A percentile compares a stretch with the other conserved stretches of the same genome.
These are phyloP conservation scores for Coreoperca whiteheadi DNA, from an alignment of 2,113 vertebrate genomes.

Conservation along the genomic window DNA sequence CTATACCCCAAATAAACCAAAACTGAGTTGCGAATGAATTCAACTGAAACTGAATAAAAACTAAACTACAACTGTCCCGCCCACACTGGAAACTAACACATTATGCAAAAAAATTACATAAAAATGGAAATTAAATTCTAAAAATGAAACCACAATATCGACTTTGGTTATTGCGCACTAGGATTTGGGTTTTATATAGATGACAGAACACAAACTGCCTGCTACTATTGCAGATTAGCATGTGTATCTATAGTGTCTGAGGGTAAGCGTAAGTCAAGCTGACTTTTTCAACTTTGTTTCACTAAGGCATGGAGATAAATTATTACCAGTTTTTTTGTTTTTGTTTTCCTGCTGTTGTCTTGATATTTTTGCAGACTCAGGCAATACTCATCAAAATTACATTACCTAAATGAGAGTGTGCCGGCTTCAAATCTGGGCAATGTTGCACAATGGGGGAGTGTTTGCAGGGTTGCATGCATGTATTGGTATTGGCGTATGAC, in stretches of 20 bases:
- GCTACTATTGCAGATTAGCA: not conserved
- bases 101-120: not conserved
- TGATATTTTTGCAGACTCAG: constrained; percentile 58
- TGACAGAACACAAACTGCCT: not conserved
- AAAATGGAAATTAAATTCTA: constrained; percentile 4
- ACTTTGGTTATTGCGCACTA: not conserved
- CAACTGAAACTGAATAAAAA: constrained; percentile 4
- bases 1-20: not conserved
- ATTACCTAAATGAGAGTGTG: constrained; percentile 51
- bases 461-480: constrained; percentile 31
- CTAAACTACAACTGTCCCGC: not conserved
- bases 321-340: constrained; percentile 44
- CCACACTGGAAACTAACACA: constrained; percentile 13
- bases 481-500: constrained; percentile 10
- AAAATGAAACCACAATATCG: constrained; percentile 1
- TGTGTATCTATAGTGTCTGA: not conserved
- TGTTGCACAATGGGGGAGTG: constrained; percentile 52
- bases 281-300: constrained; percentile 34
- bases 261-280: not conserved
- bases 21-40: constrained; percentile 10
- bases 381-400: constrained; percentile 63
- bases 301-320: constrained; percentile 17
- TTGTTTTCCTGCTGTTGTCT: constrained; percentile 22
- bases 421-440: constrained; percentile 38
- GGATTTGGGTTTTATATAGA: not conserved